A percentile compares a stretch with the other conserved stretches of the same genome.
Conservation (phyloP, 2,113 vertebrate genomes). For the Platysteira castanea region DNA sequence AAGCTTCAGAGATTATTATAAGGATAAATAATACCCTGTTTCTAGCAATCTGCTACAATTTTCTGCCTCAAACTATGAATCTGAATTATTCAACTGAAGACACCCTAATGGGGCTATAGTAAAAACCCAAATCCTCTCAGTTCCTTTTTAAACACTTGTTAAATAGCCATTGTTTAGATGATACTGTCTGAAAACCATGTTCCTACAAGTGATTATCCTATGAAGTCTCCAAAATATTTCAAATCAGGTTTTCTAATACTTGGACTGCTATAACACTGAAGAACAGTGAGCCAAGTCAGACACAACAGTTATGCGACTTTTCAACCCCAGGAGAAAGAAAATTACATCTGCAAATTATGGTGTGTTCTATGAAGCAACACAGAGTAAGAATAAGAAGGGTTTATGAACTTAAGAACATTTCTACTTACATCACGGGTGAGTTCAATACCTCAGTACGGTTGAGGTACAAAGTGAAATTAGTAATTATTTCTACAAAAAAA, state of each 20-base stretch:
- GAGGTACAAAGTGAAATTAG: neutral
- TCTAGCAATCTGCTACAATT: neutral
- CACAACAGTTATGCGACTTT: slow-evolving; percentile 46
- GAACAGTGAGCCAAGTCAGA: slow-evolving; percentile 73
- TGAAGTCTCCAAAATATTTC: neutral
- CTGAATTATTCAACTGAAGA: neutral
- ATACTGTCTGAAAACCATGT: neutral
- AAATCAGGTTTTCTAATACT: slow-evolving; percentile 74
- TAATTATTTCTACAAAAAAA: neutral
- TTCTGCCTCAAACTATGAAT: neutral
- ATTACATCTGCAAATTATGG: slow-evolving; percentile 46
- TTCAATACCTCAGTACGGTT: neutral
- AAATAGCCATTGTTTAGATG: neutral
- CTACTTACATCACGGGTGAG: neutral
- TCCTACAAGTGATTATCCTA: neutral
- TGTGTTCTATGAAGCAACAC: neutral
- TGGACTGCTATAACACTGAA: slow-evolving; percentile 70
- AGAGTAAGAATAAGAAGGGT: neutral
- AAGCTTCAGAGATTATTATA: neutral
- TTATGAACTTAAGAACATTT: neutral
- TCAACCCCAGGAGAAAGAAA: neutral
- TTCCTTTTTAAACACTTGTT: neutral
- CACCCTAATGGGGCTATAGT: too few relatives aligned
- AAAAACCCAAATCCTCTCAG: neutral
- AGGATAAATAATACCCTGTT: neutral